phyloP scores from a whole-genome alignment of 2,888 invertebrate species.

The Coremacera marginata region DNA sequence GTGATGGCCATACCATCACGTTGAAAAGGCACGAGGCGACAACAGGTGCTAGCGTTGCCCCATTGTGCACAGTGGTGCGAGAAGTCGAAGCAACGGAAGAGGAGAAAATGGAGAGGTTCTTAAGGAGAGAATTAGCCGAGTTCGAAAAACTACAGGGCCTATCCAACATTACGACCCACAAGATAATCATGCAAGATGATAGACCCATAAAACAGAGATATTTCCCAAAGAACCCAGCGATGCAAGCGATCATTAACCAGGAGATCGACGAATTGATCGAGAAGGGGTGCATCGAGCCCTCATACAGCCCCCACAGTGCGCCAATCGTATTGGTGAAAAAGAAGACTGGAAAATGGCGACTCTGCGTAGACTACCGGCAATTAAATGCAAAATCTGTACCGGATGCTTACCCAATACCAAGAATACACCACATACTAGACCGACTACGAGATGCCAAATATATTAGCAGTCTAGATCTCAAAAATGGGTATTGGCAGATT shows the following conservation, averaged over 20 bases:
- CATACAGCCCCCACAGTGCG: slow-evolving; percentile 36
- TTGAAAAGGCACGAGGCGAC: too few relatives aligned
- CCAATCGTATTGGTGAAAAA: slow-evolving; percentile 29
- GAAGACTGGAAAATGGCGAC: slow-evolving; percentile 36
- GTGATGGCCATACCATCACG: too few relatives aligned
- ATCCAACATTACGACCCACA: too few relatives aligned
- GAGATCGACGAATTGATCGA: slow-evolving; percentile 33
- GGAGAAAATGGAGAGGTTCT: too few relatives aligned
- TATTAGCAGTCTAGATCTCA: slow-evolving; percentile 31
- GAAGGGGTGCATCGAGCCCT: slow-evolving; percentile 33
- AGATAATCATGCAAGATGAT: too few relatives aligned
- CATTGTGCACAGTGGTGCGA: too few relatives aligned
- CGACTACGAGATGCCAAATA: slow-evolving; percentile 21
- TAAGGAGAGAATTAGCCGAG: too few relatives aligned
- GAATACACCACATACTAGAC: slow-evolving; percentile 25
- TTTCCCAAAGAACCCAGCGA: slow-evolving; percentile 26
- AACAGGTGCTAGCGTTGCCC: too few relatives aligned
- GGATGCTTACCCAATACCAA: slow-evolving; percentile 32
- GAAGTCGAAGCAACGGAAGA: too few relatives aligned
- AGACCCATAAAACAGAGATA: too few relatives aligned
- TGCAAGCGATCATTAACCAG: slow-evolving; percentile 34
- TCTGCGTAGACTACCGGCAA: slow-evolving; percentile 37
- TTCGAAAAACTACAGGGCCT: too few relatives aligned
- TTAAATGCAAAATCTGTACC: slow-evolving; percentile 22
- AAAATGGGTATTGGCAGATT: slow-evolving; percentile 5